phyloP scores from a whole-genome alignment of 2,888 invertebrate genomes.

The Acrobasis repandana region DNA sequence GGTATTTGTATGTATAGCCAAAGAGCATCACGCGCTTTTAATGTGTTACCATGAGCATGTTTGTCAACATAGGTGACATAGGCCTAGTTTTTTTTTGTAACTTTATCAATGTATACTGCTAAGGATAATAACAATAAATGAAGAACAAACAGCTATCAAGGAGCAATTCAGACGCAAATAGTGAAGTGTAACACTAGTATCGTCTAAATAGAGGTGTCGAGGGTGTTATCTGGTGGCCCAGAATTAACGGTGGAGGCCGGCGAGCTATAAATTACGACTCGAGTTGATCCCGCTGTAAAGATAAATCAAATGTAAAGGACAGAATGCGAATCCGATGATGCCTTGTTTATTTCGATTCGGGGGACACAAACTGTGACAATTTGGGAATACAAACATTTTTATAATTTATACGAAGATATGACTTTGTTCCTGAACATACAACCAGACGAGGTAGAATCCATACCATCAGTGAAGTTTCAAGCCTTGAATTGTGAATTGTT shows the following conservation, averaged over 20 bases:
- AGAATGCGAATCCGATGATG: slow-evolving; percentile 68
- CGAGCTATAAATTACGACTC: slow-evolving; percentile 66
- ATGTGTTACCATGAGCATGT: too few species aligned
- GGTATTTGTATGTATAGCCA: too few species aligned
- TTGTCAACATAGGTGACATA: too few species aligned
- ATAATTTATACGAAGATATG: too few species aligned
- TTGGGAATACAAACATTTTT: slow-evolving; percentile 24
- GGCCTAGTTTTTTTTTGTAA: too few species aligned
- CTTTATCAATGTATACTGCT: too few species aligned
- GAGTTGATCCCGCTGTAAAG: slow-evolving; percentile 66
- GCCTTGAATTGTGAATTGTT: too few species aligned
- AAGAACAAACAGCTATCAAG: neutral
- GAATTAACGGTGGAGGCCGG: slow-evolving; percentile 64
- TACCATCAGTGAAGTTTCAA: too few species aligned
- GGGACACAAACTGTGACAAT: slow-evolving; percentile 2
- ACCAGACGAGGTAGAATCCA: too few species aligned
- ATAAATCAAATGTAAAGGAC: slow-evolving; percentile 73
- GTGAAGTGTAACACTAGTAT: slow-evolving; percentile 12
- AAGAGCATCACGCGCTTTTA: too few species aligned
- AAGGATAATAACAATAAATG: neutral
- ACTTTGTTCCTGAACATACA: too few species aligned
- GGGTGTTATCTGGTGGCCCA: slow-evolving; percentile 60
- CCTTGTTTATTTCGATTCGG: slow-evolving; percentile 42
- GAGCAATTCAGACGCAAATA: neutral
- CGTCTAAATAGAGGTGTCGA: slow-evolving; percentile 54